Conservation (phyloP, 2,888 invertebrate species). For the Synanthedon andrenaeformis region DNA sequence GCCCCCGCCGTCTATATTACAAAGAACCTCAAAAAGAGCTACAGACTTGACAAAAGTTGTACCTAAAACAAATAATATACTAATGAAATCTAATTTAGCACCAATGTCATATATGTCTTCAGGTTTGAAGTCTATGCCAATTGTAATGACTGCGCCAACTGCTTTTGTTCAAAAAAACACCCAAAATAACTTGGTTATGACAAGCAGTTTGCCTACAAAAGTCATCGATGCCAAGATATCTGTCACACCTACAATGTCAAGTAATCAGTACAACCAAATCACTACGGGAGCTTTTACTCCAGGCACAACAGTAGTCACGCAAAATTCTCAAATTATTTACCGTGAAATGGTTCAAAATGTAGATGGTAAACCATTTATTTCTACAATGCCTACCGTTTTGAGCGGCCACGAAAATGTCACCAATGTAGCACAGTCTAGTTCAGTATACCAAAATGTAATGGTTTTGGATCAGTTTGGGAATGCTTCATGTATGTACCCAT, state of each 20-base stretch:
- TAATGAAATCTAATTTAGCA: conserved; percentile 47
- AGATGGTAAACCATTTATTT: conserved; percentile 53
- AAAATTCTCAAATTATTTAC: conserved; percentile 62
- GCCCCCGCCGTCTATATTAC: conserved; percentile 24
- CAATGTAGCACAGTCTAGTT: conserved; percentile 45
- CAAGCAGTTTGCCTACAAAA: conserved; percentile 35
- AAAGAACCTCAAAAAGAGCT: conserved; percentile 27
- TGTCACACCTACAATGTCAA: conserved; percentile 25
- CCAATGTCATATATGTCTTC: conserved; percentile 46
- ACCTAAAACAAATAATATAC: conserved; percentile 49
- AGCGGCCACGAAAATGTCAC: conserved; percentile 42
- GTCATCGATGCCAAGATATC: conserved; percentile 34
- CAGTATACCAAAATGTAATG: conserved; percentile 64
- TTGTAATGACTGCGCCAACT: conserved; percentile 43
- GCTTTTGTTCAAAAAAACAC: conserved; percentile 58
- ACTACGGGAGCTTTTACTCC: conserved; percentile 40
- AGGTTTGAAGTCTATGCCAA: conserved; percentile 44
- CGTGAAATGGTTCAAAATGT: conserved; percentile 61
- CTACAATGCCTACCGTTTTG: conserved; percentile 45
- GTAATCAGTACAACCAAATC: conserved; percentile 39
- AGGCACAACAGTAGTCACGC: conserved; percentile 54
- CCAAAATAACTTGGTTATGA: conserved; percentile 53
- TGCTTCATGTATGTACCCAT: conserved; percentile 57
- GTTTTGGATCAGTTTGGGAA: conserved; percentile 60
- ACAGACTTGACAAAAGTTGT: conserved; percentile 43